phyloP scores from a whole-genome alignment of 2,113 vertebrate species.

The Lasiurus cinereus region DNA sequence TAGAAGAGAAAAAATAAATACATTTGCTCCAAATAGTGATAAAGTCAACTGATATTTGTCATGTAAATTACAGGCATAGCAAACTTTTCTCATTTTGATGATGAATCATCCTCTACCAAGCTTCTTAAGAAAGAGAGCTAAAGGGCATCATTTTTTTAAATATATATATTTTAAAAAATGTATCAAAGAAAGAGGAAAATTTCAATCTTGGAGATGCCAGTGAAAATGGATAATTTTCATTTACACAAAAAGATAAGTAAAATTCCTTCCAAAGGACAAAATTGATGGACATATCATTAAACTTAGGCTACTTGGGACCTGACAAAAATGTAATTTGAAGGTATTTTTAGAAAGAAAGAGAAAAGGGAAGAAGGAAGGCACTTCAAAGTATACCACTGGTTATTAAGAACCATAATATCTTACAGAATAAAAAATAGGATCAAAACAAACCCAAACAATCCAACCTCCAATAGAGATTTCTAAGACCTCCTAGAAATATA shows the following conservation, averaged over 20 bases:
- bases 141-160: conserved; percentile 23
- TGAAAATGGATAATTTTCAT: conserved; percentile 54
- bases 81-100: conserved; percentile 42
- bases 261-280: conserved; percentile 37
- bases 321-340: neutral
- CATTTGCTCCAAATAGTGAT: conserved; percentile 51
- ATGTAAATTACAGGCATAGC: conserved; percentile 46
- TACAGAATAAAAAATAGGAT: neutral
- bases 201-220: conserved; percentile 38
- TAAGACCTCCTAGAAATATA: neutral
- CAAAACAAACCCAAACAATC: conserved; percentile 18
- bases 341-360: neutral
- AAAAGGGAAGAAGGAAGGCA: neutral
- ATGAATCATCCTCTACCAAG: conserved; percentile 52
- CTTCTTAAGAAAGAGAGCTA: conserved; percentile 38
- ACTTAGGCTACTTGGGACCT: neutral
- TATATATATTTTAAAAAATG: conserved; percentile 28
- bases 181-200: conserved; percentile 42
- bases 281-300: conserved; percentile 42
- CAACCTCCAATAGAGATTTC: neutral
- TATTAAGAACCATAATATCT: neutral
- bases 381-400: neutral
- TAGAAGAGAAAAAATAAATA: conserved; percentile 50
- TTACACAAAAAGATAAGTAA: conserved; percentile 54
- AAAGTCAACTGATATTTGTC: conserved; percentile 56